Evolutionary conservation across 2,888 invertebrate species (phyloP).

Genomic region (Herminia tarsipennalis): DNA sequence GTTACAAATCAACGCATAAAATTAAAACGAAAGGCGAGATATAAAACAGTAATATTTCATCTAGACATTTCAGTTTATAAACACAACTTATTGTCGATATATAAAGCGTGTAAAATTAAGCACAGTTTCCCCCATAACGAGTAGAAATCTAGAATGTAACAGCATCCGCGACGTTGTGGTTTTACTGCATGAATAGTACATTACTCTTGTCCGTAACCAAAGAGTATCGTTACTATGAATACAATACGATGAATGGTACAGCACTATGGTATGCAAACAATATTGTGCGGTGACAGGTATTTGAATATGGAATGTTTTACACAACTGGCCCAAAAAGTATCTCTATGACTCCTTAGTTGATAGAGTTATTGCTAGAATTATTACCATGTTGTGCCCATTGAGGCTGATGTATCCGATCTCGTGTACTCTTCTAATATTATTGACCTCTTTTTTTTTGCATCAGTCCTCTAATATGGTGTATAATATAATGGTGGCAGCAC

Average conservation of each 20-base stretch:
- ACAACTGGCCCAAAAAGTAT: neutral
- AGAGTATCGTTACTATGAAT: constrained; percentile 3
- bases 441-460: no score
- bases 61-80: neutral
- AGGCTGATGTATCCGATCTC: no score
- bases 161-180: constrained; percentile 34
- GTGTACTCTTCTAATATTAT: no score
- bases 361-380: no score
- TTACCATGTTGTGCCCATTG: no score
- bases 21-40: no score
- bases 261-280: constrained; percentile 1
- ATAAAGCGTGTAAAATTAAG: constrained; percentile 33
- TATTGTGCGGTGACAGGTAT: constrained; percentile 2
- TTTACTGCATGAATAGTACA: constrained; percentile 42
- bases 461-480: no score
- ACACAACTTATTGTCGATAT: constrained; percentile 11
- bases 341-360: neutral
- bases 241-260: constrained; percentile 1
- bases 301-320: constrained; percentile 3
- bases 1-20: no score
- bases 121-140: constrained; percentile 40
- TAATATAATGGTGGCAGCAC: no score
- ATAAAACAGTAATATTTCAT: neutral
- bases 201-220: constrained; percentile 24
- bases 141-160: constrained; percentile 46